Evolutionary conservation across 2,888 invertebrate species (phyloP).

Genomic region (Drosophila anomelani): DNA sequence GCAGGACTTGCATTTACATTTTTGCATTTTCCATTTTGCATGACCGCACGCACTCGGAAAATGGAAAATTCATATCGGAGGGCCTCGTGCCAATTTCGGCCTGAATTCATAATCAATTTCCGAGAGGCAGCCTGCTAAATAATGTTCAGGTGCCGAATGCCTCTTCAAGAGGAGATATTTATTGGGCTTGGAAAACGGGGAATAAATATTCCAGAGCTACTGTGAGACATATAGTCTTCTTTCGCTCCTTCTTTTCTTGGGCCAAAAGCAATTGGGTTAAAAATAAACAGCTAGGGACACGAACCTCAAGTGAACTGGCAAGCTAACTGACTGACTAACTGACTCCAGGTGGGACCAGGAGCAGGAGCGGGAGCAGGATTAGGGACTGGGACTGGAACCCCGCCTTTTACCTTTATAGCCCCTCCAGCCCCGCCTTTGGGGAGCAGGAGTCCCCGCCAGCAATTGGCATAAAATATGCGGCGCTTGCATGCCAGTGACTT

Average conservation of each 20-base stretch:
- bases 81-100: not conserved
- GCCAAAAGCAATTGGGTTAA: constrained; percentile 49
- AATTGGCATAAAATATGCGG: constrained; percentile 78
- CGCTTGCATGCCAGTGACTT: constrained; percentile 77
- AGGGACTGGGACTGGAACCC: not conserved
- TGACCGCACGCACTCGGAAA: constrained; percentile 37
- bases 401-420: constrained; percentile 1
- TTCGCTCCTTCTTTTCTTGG: not conserved
- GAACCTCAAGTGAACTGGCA: constrained; percentile 11
- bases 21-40: constrained; percentile 51
- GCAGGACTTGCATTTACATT: constrained; percentile 9
- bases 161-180: constrained; percentile 13
- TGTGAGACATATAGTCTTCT: not conserved
- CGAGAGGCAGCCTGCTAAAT: constrained; percentile 1
- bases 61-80: constrained; percentile 3
- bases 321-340: constrained; percentile 13
- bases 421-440: not conserved
- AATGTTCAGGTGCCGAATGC: constrained; percentile 2
- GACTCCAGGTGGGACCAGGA: constrained; percentile 27
- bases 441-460: constrained; percentile 29
- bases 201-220: not conserved
- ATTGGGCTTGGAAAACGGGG: not conserved
- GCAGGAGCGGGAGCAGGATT: not conserved
- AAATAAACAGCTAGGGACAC: constrained; percentile 43
- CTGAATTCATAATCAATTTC: constrained; percentile 24